These are phyloP conservation scores for Macropus fuliginosus DNA, from an alignment of 2,797 vertebrate genomes.

Conservation along the genomic window DNA sequence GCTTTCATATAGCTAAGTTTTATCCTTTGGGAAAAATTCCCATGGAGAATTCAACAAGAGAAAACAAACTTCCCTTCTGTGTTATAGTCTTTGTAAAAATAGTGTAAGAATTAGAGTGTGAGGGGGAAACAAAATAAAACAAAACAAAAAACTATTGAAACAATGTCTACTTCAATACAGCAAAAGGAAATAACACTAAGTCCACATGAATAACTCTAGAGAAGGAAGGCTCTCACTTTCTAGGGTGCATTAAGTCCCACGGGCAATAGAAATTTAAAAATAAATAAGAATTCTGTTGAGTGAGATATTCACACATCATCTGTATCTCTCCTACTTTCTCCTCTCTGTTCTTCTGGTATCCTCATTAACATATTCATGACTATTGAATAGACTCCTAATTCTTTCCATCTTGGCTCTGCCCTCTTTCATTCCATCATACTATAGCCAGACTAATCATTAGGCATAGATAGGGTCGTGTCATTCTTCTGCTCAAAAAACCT, in stretches of 20 bases:
- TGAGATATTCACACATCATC: not conserved
- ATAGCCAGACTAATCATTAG: too few relatives aligned
- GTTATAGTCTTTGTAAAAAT: not conserved
- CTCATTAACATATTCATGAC: not conserved
- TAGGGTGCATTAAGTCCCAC: not conserved
- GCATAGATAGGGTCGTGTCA: too few relatives aligned
- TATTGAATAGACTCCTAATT: not conserved
- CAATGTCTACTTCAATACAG: not conserved
- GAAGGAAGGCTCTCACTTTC: not conserved
- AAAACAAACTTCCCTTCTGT: not conserved
- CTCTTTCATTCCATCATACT: too few relatives aligned
- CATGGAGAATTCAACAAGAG: not conserved
- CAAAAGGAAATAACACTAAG: not conserved
- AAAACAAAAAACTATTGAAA: not conserved
- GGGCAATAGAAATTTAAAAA: not conserved
- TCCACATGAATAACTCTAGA: not conserved
- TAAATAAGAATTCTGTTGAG: not conserved
- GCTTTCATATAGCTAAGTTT: not conserved
- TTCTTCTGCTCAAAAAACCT: too few relatives aligned
- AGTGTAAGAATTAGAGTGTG: not conserved
- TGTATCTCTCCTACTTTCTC: not conserved
- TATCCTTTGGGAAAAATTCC: not conserved
- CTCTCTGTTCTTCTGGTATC: not conserved
- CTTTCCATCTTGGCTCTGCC: too few relatives aligned
- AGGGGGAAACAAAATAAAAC: not conserved